Conservation (phyloP, 1,140 invertebrate genomes). For the Elymnias hypermnestra region DNA sequence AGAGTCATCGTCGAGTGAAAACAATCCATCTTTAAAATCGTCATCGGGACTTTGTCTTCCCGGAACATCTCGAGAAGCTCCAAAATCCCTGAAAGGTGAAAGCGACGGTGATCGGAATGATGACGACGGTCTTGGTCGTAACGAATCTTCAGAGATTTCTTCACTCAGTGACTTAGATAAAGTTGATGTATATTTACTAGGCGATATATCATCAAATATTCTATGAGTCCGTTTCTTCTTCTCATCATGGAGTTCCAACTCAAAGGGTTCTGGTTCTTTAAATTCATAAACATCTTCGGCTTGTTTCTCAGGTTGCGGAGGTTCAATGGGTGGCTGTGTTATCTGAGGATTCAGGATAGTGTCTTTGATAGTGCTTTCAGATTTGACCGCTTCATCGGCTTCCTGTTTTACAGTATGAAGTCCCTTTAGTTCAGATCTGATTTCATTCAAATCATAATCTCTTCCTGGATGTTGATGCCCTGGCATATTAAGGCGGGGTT, state of each 20-base stretch:
- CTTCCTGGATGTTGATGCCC: slow-evolving; percentile 61
- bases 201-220: slow-evolving; percentile 77
- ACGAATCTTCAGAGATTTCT: slow-evolving; percentile 60
- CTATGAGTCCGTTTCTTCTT: slow-evolving; percentile 78
- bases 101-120: slow-evolving; percentile 59
- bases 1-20: slow-evolving; percentile 77
- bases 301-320: slow-evolving; percentile 56
- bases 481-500: slow-evolving; percentile 32
- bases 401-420: slow-evolving; percentile 75
- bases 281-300: slow-evolving; percentile 91
- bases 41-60: slow-evolving; percentile 64
- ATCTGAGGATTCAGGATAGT: slow-evolving; percentile 27
- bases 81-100: slow-evolving; percentile 70
- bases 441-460: slow-evolving; percentile 89
- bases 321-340: slow-evolving; percentile 35
- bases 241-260: slow-evolving; percentile 84
- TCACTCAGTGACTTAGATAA: slow-evolving; percentile 63
- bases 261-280: slow-evolving; percentile 91
- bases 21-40: slow-evolving; percentile 78
- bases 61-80: slow-evolving; percentile 30
- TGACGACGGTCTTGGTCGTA: slow-evolving; percentile 45
- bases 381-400: slow-evolving; percentile 58
- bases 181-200: slow-evolving; percentile 67
- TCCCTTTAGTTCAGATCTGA: slow-evolving; percentile 88
- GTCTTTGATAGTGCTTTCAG: slow-evolving; percentile 61